Conservation (phyloP, 2,888 invertebrate genomes). For the Oligia fasciuncula region DNA sequence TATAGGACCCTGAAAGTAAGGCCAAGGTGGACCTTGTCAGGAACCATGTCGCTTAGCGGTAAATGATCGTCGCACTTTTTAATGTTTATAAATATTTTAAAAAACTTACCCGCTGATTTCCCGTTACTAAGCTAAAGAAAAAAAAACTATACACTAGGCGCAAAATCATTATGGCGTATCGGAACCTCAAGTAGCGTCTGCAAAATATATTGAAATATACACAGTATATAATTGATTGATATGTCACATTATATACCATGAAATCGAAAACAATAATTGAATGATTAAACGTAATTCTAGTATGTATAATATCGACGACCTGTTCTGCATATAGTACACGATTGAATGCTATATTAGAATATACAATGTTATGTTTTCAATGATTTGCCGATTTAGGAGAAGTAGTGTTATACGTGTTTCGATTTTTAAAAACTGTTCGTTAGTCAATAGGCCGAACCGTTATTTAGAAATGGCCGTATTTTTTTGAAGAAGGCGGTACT, state of each 20-base stretch:
- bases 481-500: not conserved
- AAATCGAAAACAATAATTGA: constrained; percentile 65
- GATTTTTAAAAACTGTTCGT: constrained; percentile 27
- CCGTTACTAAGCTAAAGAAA: constrained; percentile 55
- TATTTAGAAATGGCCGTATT: constrained; percentile 6
- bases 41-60: not conserved
- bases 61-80: not conserved
- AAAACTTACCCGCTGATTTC: constrained; percentile 59
- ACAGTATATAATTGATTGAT: constrained; percentile 65
- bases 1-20: not conserved
- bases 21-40: not conserved
- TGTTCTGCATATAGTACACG: constrained; percentile 58
- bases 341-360: constrained; percentile 58
- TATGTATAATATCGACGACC: constrained; percentile 51
- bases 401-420: constrained; percentile 45
- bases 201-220: constrained; percentile 58
- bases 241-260: constrained; percentile 66
- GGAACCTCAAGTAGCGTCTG: constrained; percentile 59
- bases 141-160: constrained; percentile 60
- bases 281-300: constrained; percentile 59
- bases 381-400: constrained; percentile 52
- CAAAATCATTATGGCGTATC: constrained; percentile 66
- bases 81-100: not conserved
- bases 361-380: constrained; percentile 53
- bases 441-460: not conserved